These are phyloP conservation scores for Lipophrys pholis DNA, from an alignment of 2,113 vertebrate species.

Conservation along the genomic window DNA sequence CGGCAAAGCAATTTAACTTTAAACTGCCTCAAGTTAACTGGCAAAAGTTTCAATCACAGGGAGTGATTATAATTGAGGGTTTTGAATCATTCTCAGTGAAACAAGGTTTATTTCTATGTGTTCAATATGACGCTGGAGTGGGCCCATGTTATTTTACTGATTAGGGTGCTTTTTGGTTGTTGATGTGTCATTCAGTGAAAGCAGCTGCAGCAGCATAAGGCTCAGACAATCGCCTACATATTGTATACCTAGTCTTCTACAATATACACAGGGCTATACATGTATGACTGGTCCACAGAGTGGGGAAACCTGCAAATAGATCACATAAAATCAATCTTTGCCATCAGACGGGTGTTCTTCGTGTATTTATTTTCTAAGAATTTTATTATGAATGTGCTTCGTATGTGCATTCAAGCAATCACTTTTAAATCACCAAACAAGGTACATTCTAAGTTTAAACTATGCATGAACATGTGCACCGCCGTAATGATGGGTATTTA, in stretches of 20 bases:
- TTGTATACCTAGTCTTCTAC: not conserved
- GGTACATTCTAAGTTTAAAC: too few species aligned
- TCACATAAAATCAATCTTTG: not conserved
- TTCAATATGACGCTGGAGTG: not conserved
- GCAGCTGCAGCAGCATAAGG: too few species aligned
- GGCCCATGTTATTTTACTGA: conserved; percentile 1
- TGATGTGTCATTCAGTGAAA: conserved; percentile 2
- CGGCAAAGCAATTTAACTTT: not conserved
- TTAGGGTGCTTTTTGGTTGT: not conserved
- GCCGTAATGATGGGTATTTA: too few species aligned
- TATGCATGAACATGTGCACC: too few species aligned
- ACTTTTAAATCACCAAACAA: too few species aligned
- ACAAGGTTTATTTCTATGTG: not conserved
- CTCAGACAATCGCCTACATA: not conserved
- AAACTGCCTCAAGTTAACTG: not conserved
- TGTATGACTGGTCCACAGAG: not conserved
- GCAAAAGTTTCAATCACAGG: not conserved
- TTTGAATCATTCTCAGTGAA: not conserved
- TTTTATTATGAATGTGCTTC: too few species aligned
- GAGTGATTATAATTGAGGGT: conserved; percentile 3
- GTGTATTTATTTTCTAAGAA: too few species aligned
- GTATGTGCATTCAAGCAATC: too few species aligned
- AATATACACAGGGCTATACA: not conserved
- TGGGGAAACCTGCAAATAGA: not conserved
- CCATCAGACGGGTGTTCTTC: not conserved